Base-by-base conservation (phyloP, 1,140 invertebrate species). In the Apis laboriosa region DNA sequence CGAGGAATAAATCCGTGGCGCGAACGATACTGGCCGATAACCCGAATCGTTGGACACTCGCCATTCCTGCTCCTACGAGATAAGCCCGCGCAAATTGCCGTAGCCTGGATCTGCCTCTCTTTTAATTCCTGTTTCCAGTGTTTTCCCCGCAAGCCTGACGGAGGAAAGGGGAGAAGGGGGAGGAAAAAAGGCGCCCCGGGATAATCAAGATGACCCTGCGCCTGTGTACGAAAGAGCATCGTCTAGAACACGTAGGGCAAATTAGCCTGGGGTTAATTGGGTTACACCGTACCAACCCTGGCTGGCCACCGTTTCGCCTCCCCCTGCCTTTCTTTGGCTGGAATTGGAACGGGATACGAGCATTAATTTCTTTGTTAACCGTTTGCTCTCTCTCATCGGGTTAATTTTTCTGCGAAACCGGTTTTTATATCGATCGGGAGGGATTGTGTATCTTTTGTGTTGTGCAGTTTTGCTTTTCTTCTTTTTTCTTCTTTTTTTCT, bases 201-300 rank as follows among this genome's bases (percentile, higher is more conserved):
- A 84, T 80, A 87, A 87, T 87, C 85, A 87, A 87, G 86, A 87
- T 87, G 82, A 83, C 77, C 68, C 53, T 74, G 68, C 55, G 61
- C 73, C 53, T 61, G 74, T 49, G 56, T 28, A 58, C 85, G 76
- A 86, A 86, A 84, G 77, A 87, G 81, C 64, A 19, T 63, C 43
- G 68, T 75, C 68, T 75, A 67, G 82, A 78, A 64, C 85, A 84
- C 86, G 88, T 90, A 88, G 76, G 56, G 82, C 55, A 83, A 90
- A 90, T 88, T 89, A 90, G 78, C 85, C 76, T 72, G 43, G 84
- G 71, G 83, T 84, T 88, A 90, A 91, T 91, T 90, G 86, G 86
- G 84, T 88, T 86, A 89, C 71, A 70, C 73, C 61, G 77, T 63
- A 75, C 81, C 61, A 77, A 51, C 73, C 76, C 68, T 67, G 63